Conservation (phyloP, 2,888 invertebrate species). For the Philereme vetulata region DNA sequence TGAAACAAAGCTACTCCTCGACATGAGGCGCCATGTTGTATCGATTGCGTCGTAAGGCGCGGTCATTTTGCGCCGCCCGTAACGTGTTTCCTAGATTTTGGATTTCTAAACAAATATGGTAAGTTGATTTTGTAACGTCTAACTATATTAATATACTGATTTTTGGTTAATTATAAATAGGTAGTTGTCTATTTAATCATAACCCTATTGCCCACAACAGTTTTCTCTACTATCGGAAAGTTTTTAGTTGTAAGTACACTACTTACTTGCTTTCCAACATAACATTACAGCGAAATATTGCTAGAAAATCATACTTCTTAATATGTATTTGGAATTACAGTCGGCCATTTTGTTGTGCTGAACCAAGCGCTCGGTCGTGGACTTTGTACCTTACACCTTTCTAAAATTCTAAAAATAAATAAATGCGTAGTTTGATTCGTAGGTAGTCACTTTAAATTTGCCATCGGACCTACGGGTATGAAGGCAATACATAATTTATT, state of each 20-base stretch:
- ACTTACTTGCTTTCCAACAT: too few species aligned
- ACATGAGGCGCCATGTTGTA: constrained; percentile 72
- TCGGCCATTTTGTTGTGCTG: neutral
- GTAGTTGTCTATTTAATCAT: neutral
- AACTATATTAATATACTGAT: neutral
- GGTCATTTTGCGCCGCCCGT: constrained; percentile 55
- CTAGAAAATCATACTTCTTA: too few species aligned
- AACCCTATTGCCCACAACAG: neutral
- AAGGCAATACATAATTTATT: too few species aligned
- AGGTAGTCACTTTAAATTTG: neutral
- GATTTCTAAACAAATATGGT: constrained; percentile 64
- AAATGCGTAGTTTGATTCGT: neutral
- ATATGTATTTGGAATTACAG: neutral
- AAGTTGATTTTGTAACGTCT: constrained; percentile 50
- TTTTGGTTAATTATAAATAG: neutral
- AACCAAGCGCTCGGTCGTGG: neutral
- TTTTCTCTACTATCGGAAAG: neutral
- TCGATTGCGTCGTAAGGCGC: constrained; percentile 61
- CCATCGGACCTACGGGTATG: too few species aligned
- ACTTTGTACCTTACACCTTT: neutral
- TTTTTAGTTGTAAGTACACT: too few species aligned
- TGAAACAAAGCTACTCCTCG: constrained; percentile 44
- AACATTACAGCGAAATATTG: too few species aligned
- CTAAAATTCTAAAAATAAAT: neutral
- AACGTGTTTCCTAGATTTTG: constrained; percentile 49